Base-by-base conservation (phyloP, 1,140 invertebrate species). In the Doryteuthis pealeii region DNA sequence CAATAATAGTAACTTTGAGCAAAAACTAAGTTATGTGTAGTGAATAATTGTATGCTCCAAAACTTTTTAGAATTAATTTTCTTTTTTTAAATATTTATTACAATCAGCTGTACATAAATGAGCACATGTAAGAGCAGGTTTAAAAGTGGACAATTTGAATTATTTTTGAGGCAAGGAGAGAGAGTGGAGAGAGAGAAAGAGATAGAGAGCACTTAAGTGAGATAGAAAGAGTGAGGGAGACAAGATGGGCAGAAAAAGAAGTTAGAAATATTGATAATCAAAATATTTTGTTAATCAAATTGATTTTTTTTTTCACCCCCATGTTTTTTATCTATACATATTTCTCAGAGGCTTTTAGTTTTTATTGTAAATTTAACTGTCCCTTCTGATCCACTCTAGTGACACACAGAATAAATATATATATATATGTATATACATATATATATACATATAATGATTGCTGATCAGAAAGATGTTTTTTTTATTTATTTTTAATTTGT, bases 101-200 rank as follows among this genome's bases (percentile, higher is more conserved):
- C n/a, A n/a, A n/a, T n/a, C n/a, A n/a, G n/a, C n/a, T n/a, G n/a
- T n/a, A n/a, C n/a, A n/a, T n/a, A n/a, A n/a, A 62, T 62, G 18
- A 6, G 22, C 18, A 22, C 54, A 62, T 22, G 54, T 22, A 62
- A 62, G 18, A 62, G 6, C 54, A n/a, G 10, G 10, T 22, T 62
- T n/a, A 62, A 28, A 15, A n/a, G 54, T 62, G 54, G 26, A 62
- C 18, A 62, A n/a, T n/a, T 22, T n/a, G 10, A 62, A 62, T 62
- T 6, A 62, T 0, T 15, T 22, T 22, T 22, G 14, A 68, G 28
- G n/a, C 5, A 68, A 68, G 30, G 66, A 68, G 66, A 68, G 28
- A 68, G 66, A 68, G 66, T 22, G 30, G 28, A 68, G 66, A 30
- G 66, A 22, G 66, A 68, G 66, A 68, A 10, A 33, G 66, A 28